Percentiles rank a stretch among this genome's conserved stretches.
Evolutionary conservation across 2,888 invertebrate species (phyloP).

Genomic region (Epinotia demarniana): DNA sequence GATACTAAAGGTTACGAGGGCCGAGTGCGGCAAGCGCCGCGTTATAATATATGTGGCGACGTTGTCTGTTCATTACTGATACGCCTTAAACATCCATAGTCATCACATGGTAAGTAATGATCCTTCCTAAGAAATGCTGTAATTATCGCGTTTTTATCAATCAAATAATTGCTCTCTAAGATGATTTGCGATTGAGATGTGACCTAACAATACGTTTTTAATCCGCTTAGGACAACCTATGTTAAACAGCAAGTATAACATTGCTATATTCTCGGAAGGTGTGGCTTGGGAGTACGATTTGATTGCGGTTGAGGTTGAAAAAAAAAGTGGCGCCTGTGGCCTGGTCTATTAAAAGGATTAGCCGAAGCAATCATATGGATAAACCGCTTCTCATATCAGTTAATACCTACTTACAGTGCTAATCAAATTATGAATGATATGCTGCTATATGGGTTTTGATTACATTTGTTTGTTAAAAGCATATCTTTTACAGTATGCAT

Average conservation of each 20-base stretch:
- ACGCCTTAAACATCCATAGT: slow-evolving; percentile 19
- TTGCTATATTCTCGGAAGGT: slow-evolving; percentile 14
- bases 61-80: slow-evolving; percentile 22
- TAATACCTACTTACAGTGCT: too few species aligned
- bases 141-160: slow-evolving; percentile 21
- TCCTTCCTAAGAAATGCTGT: slow-evolving; percentile 2
- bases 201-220: background rate
- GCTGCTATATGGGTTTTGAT: background rate
- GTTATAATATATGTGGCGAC: slow-evolving; percentile 26
- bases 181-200: slow-evolving; percentile 29
- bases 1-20: slow-evolving; percentile 20
- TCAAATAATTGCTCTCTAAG: slow-evolving; percentile 19
- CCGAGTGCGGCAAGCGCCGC: slow-evolving; percentile 21
- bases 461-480: background rate
- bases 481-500: background rate
- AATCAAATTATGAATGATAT: background rate
- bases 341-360: slow-evolving; percentile 5
- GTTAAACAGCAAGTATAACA: slow-evolving; percentile 1
- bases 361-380: slow-evolving; percentile 1
- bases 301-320: background rate
- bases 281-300: slow-evolving; percentile 10
- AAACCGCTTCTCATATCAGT: background rate
- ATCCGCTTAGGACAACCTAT: slow-evolving; percentile 2
- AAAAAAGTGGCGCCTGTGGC: slow-evolving; percentile 24
- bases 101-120: slow-evolving; percentile 10